A percentile compares a stretch with the other conserved stretches of the same genome.
Evolutionary conservation across 2,888 invertebrate species (phyloP).

Genomic region (Lepidochrysops patricia): DNA sequence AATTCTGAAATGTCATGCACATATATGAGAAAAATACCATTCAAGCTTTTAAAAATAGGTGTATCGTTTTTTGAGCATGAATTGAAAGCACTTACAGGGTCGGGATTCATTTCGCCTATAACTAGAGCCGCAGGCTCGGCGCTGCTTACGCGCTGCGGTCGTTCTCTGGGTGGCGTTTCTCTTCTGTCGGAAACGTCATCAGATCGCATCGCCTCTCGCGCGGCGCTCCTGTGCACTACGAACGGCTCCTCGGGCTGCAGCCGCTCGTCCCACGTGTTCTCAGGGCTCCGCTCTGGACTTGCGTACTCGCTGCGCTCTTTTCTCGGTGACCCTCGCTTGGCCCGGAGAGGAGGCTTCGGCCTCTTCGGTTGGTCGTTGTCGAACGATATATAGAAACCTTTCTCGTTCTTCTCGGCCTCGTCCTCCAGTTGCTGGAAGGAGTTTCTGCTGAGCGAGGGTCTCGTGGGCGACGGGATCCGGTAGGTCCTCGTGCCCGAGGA

Average conservation of each 20-base stretch:
- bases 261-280: conserved; percentile 39
- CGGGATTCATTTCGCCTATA: conserved; percentile 59
- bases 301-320: conserved; percentile 73
- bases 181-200: conserved; percentile 17
- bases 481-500: conserved; percentile 92
- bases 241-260: conserved; percentile 36
- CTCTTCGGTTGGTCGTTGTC: conserved; percentile 91
- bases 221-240: conserved; percentile 33
- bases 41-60: no score
- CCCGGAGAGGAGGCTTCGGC: conserved; percentile 89
- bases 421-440: conserved; percentile 77
- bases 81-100: conserved; percentile 43
- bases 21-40: no score
- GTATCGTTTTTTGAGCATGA: no score
- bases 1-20: conserved; percentile 70
- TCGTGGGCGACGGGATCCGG: conserved; percentile 90
- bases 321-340: conserved; percentile 83
- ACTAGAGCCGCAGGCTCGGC: conserved; percentile 58
- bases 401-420: conserved; percentile 73
- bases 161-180: conserved; percentile 17
- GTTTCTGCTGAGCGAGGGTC: conserved; percentile 80
- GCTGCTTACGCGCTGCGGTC: conserved; percentile 23
- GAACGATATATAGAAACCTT: conserved; percentile 95
- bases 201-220: conserved; percentile 18
- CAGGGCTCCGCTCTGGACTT: conserved; percentile 51